These are phyloP conservation scores for Furcula furcula DNA, from an alignment of 2,888 invertebrate genomes.

Conservation along the genomic window DNA sequence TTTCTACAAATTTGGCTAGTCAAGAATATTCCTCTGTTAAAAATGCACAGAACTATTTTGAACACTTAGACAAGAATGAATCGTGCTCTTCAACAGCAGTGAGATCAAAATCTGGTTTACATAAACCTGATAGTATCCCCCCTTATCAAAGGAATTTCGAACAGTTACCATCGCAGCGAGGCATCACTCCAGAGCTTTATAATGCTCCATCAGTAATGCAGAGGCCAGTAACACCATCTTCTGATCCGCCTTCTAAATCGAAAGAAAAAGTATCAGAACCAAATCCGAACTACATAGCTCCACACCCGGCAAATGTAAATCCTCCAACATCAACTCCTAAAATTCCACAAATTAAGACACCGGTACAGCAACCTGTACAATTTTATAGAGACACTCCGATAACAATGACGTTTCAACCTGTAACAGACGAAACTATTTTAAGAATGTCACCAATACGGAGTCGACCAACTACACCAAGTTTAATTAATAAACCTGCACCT, in stretches of 20 bases:
- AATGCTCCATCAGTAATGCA: conserved; percentile 66
- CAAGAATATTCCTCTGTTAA: conserved; percentile 63
- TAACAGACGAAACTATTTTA: conserved; percentile 78
- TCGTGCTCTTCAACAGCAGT: conserved; percentile 52
- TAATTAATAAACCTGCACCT: conserved; percentile 88
- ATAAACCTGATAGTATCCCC: conserved; percentile 84
- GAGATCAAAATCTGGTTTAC: conserved; percentile 77
- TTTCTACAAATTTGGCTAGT: conserved; percentile 41
- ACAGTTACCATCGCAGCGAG: conserved; percentile 80
- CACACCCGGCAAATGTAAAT: conserved; percentile 34
- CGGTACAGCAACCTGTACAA: conserved; percentile 46
- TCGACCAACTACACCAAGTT: conserved; percentile 86
- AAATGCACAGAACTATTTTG: conserved; percentile 65
- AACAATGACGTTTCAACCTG: conserved; percentile 85
- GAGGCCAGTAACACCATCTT: conserved; percentile 63
- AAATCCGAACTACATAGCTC: conserved; percentile 32
- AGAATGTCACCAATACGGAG: conserved; percentile 78
- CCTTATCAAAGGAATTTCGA: conserved; percentile 85
- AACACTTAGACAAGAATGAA: conserved; percentile 67
- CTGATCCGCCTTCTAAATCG: conserved; percentile 61
- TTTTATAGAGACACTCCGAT: conserved; percentile 77
- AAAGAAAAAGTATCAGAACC: conserved; percentile 58
- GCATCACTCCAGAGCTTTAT: conserved; percentile 79
- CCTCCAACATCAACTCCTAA: conserved; percentile 41
- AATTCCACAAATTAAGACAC: conserved; percentile 30